Evolutionary conservation across 2,888 invertebrate genomes (phyloP).

Genomic region (Chrysodeixis includens): DNA sequence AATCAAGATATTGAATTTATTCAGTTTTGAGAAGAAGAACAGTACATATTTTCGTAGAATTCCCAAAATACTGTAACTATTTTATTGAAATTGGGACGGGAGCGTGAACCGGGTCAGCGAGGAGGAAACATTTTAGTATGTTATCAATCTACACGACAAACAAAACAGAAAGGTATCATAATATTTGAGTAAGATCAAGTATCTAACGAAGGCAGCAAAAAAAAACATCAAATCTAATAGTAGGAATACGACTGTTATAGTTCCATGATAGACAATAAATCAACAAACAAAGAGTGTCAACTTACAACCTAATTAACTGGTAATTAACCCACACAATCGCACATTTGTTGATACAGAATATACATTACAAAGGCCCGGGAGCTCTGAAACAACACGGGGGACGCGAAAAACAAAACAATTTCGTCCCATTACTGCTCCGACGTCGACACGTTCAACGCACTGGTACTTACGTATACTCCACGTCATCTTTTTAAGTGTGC

Average conservation of each 20-base stretch:
- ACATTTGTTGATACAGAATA: neutral
- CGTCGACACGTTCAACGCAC: neutral
- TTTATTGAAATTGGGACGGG: neutral
- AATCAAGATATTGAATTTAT: too few species aligned
- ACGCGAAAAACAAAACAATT: neutral
- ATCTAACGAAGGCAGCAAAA: neutral
- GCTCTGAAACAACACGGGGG: neutral
- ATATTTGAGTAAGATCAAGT: neutral
- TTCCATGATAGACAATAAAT: too few species aligned
- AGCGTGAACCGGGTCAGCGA: neutral
- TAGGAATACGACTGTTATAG: too few species aligned
- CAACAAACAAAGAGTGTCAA: too few species aligned
- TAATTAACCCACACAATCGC: too few species aligned
- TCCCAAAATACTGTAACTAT: neutral
- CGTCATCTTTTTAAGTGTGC: neutral
- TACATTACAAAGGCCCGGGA: neutral
- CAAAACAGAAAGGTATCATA: neutral
- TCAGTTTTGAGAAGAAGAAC: too few species aligned
- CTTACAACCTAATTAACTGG: neutral
- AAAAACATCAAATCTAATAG: neutral
- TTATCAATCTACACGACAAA: neutral
- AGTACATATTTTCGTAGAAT: too few species aligned
- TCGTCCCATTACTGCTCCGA: neutral
- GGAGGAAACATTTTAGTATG: neutral
- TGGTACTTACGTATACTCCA: too few species aligned